Conservation (phyloP, 2,113 vertebrate genomes). For the Sorex fumeus region DNA sequence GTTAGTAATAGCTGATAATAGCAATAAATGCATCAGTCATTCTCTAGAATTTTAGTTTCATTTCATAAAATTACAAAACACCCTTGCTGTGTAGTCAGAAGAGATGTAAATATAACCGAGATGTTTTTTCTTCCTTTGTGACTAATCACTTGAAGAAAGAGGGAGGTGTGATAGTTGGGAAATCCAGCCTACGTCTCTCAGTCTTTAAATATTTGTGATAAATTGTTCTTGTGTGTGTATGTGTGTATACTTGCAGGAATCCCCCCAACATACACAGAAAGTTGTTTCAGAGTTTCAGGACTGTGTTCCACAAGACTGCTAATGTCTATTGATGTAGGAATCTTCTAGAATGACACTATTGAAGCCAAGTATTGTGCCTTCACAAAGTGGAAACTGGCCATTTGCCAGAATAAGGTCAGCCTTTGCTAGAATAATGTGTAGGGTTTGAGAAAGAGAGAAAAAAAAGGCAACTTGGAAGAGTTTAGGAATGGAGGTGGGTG, state of each 20-base stretch:
- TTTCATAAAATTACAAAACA: conserved; percentile 51
- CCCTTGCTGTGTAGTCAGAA: conserved; percentile 59
- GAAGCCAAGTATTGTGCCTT: not conserved
- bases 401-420: not conserved
- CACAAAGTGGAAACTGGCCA: not conserved
- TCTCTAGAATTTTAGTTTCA: conserved; percentile 66
- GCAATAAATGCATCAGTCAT: conserved; percentile 61
- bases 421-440: conserved; percentile 21
- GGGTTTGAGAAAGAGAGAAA: not conserved
- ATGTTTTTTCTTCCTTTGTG: conserved; percentile 67
- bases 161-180: conserved; percentile 29
- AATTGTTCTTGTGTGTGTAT: not conserved
- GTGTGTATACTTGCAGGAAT: not conserved
- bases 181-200: conserved; percentile 20
- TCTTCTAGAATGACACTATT: conserved; percentile 6
- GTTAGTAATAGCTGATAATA: conserved; percentile 58
- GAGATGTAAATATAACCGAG: conserved; percentile 68
- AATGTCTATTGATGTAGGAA: not conserved
- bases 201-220: conserved; percentile 73
- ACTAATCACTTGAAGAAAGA: conserved; percentile 55
- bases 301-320: not conserved
- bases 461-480: conserved; percentile 29
- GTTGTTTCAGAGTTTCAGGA: not conserved
- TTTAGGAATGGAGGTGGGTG: conserved; percentile 65
- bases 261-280: conserved; percentile 11